Evolutionary conservation across 2,888 invertebrate species (phyloP).

Genomic region (Pollenia griseotomentosa): DNA sequence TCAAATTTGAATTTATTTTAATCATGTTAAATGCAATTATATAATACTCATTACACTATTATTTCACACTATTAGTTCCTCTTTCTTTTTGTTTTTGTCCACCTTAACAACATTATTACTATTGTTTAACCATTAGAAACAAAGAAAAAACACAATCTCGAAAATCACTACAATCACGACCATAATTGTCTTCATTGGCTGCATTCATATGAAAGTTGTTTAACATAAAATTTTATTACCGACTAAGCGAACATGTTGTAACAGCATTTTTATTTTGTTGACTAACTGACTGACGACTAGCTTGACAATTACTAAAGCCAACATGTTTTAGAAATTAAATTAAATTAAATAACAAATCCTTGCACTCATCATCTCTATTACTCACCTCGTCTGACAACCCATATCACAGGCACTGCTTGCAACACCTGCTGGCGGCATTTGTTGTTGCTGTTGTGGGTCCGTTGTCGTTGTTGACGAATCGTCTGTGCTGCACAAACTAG

Average conservation of each 20-base stretch:
- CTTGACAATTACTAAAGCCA: neutral
- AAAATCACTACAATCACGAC: slow-evolving; percentile 23
- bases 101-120: slow-evolving; percentile 3
- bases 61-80: neutral
- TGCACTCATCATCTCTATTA: slow-evolving; percentile 77
- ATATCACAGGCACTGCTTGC: slow-evolving; percentile 88
- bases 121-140: neutral
- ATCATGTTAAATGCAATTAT: neutral
- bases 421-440: slow-evolving; percentile 69
- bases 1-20: too few relatives aligned
- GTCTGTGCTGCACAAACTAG: slow-evolving; percentile 79
- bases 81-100: too few relatives aligned
- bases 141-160: neutral
- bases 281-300: neutral
- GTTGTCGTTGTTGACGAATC: slow-evolving; percentile 74
- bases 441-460: slow-evolving; percentile 61
- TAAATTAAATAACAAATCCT: neutral
- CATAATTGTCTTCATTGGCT: slow-evolving; percentile 21
- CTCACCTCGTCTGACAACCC: slow-evolving; percentile 93
- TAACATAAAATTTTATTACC: slow-evolving; percentile 51
- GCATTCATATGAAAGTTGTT: slow-evolving; percentile 25
- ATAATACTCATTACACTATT: neutral
- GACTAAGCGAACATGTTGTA: neutral
- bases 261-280: neutral
- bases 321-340: slow-evolving; percentile 25